These are phyloP conservation scores for Drosophila kurseongensis DNA, from an alignment of 1,140 invertebrate genomes.

Conservation along the genomic window DNA sequence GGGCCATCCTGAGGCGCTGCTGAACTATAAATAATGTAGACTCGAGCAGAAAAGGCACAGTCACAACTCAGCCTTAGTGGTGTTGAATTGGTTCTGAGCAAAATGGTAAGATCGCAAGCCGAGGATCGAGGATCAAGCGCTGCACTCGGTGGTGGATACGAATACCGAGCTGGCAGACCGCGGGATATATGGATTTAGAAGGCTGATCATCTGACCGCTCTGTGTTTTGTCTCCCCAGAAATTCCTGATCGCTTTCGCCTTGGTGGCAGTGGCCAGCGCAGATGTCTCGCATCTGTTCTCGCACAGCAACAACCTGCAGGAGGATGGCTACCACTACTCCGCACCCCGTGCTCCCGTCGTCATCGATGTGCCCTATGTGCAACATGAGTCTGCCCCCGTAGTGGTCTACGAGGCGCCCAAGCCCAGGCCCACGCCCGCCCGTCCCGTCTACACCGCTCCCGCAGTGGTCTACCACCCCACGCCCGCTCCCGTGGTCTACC, in stretches of 20 bases:
- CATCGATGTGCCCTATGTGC: slow-evolving; percentile 67
- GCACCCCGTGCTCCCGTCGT: slow-evolving; percentile 58
- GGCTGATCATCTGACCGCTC: background rate
- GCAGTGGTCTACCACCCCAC: slow-evolving; percentile 11
- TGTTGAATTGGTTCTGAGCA: slow-evolving; percentile 79
- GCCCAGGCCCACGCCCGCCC: slow-evolving; percentile 44
- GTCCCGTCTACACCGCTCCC: slow-evolving; percentile 37
- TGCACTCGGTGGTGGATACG: slow-evolving; percentile 37
- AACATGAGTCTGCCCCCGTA: slow-evolving; percentile 34
- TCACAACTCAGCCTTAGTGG: slow-evolving; percentile 76
- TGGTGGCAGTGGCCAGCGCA: slow-evolving; percentile 76
- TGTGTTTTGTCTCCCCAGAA: slow-evolving; percentile 57
- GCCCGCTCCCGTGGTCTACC: slow-evolving; percentile 22
- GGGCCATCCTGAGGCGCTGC: slow-evolving; percentile 64
- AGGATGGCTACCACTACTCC: slow-evolving; percentile 78
- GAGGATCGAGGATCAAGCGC: slow-evolving; percentile 28
- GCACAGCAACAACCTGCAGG: slow-evolving; percentile 76
- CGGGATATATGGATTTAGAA: slow-evolving; percentile 10
- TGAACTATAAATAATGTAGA: slow-evolving; percentile 83
- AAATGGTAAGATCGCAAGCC: slow-evolving; percentile 66
- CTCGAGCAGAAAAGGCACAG: slow-evolving; percentile 65
- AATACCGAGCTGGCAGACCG: slow-evolving; percentile 18
- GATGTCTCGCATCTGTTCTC: slow-evolving; percentile 81
- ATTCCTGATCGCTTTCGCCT: slow-evolving; percentile 71
- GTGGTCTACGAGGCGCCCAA: slow-evolving; percentile 47